Base-by-base conservation (phyloP, 2,888 invertebrate species). In the Opisthograptis luteolata region DNA sequence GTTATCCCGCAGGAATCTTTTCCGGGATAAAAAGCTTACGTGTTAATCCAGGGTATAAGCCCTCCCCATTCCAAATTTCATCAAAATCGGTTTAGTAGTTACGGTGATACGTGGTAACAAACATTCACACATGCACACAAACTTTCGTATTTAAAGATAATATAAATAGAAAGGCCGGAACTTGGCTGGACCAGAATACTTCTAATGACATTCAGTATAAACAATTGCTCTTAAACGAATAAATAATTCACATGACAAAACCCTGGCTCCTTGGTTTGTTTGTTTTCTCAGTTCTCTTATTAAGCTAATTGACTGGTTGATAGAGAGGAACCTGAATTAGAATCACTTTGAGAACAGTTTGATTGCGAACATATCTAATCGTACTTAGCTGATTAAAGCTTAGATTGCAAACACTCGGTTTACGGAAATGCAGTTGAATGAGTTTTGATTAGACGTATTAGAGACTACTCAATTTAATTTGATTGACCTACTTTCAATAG, bases 251-350 rank as follows among this genome's bases (percentile, higher is more conserved):
- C 22, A 32, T 15, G 24, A 46, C 43, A 35, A 36, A 44, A 40
- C 40, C 43, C 27, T 28, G 9, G 30, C 10, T 22, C 14, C 6
- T 17, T 10, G 20, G 31, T 31, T 46, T 25, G 40, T 55, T 51
- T 44, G 46, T 36, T 31, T 46, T 28, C 44, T 48, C 44, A 32
- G 31, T 32, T 25, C 35, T 34, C 50, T 47, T 36, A 55, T 51
- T 51, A 47, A 20, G 36, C 44, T 51, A 55, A 55, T 55, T 48
- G 55, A 48, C 51, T 47, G 44, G 35, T 40, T 50, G 51, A 51
- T 47, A 20, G 55, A 50, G 43, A 43, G 31, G 19, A 15, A 51
- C 47, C 43, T 51, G 28, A 24, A 34, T 41, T 55, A 31, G 31
- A 45, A 37, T 53, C 44, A 42, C 40, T 46, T 37, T 22, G 36